A percentile compares a stretch with the other conserved stretches of the same genome.
These are phyloP conservation scores for Machaerirhynchus nigripectus DNA, from an alignment of 2,113 vertebrate genomes.

Conservation along the genomic window DNA sequence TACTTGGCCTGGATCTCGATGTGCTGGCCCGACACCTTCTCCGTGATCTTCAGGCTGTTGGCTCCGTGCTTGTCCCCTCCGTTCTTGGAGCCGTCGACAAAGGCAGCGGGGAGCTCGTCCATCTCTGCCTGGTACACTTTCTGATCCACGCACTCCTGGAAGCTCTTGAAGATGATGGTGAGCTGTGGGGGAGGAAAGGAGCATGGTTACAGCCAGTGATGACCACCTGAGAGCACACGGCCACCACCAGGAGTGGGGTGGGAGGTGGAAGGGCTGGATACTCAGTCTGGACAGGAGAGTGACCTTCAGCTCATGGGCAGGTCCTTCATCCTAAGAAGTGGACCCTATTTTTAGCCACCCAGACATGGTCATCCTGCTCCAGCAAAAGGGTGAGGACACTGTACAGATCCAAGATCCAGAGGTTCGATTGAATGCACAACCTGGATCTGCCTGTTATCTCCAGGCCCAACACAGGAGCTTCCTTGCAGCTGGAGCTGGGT, in stretches of 20 bases:
- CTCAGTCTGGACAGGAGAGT: rapidly evolving
- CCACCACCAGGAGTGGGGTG: rapidly evolving
- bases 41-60: slow-evolving; percentile 88
- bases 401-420: background rate
- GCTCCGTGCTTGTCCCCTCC: slow-evolving; percentile 90
- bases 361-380: background rate
- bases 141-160: slow-evolving; percentile 95
- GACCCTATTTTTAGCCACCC: background rate
- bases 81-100: slow-evolving; percentile 91
- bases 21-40: slow-evolving; percentile 92
- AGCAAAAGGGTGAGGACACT: background rate
- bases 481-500: background rate
- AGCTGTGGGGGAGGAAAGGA: slow-evolving; percentile 71
- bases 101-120: slow-evolving; percentile 90
- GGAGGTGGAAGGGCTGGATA: background rate
- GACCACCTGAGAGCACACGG: background rate
- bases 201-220: background rate
- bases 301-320: background rate
- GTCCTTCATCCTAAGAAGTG: background rate
- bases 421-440: background rate
- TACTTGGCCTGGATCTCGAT: slow-evolving; percentile 95
- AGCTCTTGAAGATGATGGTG: slow-evolving; percentile 98
- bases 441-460: background rate
- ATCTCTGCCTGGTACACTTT: slow-evolving; percentile 96
- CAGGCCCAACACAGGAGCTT: background rate